Evolutionary conservation across 92 coral and sea anemone species (phyloP), one percentile per base, ranked within the genome.

Genomic region (Isaurus tuberculatus): DNA sequence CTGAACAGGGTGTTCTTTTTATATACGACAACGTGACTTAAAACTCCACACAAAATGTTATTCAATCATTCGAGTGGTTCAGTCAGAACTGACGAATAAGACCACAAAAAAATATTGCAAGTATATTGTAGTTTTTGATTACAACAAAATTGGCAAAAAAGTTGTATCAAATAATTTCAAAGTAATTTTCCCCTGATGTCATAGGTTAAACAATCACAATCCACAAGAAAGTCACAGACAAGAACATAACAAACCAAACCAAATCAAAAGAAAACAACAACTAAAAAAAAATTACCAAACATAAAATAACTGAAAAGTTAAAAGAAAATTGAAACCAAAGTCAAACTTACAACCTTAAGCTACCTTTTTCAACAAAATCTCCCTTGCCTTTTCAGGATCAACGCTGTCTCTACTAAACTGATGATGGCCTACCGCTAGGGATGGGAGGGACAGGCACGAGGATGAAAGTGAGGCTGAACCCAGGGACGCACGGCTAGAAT

Each of bases 391-490:
- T 79, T 91, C 93, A 67, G 91, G 83, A 88, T 92, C 88, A 72
- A 78, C 72, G 82, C 43, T 57, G 61, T 79, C 90, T 71, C 84
- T 92, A 58, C 75, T 78, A 83, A 72, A 92, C 86, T 63, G 91
- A 51, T 90, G 88, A 57, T 91, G 90, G 74, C 98, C 98, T 67
- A 90, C 98, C 83, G 95, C 91, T 49, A 93, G 88, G 57, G 98
- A 91, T 27, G 95, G 89, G 26, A 91, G 88, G 61, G 98, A 93
- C 64, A 93, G 83, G 72, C 88, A 93, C 27, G 98, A 91, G n/a
- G 98, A 91, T 25, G 87, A 84, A 23, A 93, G 86, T 34, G 92
- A 91, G 79, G 85, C 73, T 32, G 91, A 84, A 46, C 91, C 87
- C 71, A 87, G 87, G 68, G 89, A 75, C n/a, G 79, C 85, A 22